A percentile compares a stretch with the other conserved stretches of the same genome.
Conservation (phyloP, 1,140 invertebrate species). For the Prorops nasuta region DNA sequence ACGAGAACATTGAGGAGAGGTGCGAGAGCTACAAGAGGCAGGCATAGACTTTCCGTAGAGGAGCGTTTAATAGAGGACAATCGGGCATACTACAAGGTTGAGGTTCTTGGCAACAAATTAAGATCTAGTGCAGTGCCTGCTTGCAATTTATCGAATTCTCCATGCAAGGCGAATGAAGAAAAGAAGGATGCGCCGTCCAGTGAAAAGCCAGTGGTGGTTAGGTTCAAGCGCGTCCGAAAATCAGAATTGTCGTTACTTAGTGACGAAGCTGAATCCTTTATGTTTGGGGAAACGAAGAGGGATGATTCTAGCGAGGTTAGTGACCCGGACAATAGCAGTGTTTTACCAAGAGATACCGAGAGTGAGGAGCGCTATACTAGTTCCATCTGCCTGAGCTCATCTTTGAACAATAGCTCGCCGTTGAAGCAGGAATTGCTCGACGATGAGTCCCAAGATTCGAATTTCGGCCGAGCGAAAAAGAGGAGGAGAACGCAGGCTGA, state of each 20-base stretch:
- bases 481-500: conserved; percentile 61
- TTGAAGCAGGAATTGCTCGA: conserved; percentile 36
- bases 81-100: conserved; percentile 72
- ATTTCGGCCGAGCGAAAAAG: conserved; percentile 42
- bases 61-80: conserved; percentile 62
- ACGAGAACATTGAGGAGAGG: too few relatives aligned
- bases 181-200: conserved; percentile 50
- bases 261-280: conserved; percentile 80
- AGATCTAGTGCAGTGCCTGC: conserved; percentile 58
- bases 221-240: conserved; percentile 70
- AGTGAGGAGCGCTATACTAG: conserved; percentile 33
- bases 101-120: conserved; percentile 69
- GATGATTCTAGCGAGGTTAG: conserved; percentile 60
- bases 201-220: conserved; percentile 65
- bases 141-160: conserved; percentile 23
- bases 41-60: conserved; percentile 59
- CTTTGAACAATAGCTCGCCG: conserved; percentile 16
- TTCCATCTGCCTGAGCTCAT: conserved; percentile 27
- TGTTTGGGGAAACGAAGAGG: conserved; percentile 69
- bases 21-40: conserved; percentile 36
- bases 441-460: conserved; percentile 46
- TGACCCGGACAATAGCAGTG: conserved; percentile 47
- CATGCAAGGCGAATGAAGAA: conserved; percentile 23
- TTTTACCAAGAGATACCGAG: conserved; percentile 53
- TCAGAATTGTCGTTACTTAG: conserved; percentile 73